Conservation (phyloP, 2,888 invertebrate species). For the Caenorhabditis doughertyi region DNA sequence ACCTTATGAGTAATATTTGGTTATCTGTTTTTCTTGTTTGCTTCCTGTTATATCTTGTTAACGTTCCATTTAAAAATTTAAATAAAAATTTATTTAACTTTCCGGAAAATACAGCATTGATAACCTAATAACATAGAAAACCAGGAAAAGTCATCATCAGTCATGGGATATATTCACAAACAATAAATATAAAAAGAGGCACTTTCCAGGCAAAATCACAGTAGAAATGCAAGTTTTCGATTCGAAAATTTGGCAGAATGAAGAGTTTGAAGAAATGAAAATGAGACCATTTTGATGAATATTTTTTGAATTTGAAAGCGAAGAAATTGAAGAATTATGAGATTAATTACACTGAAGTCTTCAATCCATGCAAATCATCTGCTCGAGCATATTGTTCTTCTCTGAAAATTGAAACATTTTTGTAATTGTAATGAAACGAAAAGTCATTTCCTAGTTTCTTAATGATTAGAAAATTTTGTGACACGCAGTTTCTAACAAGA, state of each 20-base stretch:
- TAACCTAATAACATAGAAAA: constrained; percentile 18
- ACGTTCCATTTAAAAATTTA: background rate
- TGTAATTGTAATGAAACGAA: too few species aligned
- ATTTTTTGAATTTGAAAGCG: constrained; percentile 12
- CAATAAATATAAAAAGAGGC: constrained; percentile 29
- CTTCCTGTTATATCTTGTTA: background rate
- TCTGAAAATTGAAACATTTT: constrained; percentile 37
- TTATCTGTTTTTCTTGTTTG: background rate
- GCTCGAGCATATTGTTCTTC: constrained; percentile 54
- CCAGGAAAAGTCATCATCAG: constrained; percentile 42
- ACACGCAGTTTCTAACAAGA: too few species aligned
- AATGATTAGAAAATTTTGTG: too few species aligned
- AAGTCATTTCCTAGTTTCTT: too few species aligned
- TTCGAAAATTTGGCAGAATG: constrained; percentile 39
- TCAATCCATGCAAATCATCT: constrained; percentile 35
- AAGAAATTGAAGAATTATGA: background rate
- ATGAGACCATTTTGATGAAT: constrained; percentile 52
- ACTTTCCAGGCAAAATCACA: constrained; percentile 49
- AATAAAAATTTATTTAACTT: constrained; percentile 19
- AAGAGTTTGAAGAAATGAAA: constrained; percentile 17
- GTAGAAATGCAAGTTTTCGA: constrained; percentile 40
- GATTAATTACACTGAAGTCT: constrained; percentile 37
- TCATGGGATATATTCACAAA: constrained; percentile 47
- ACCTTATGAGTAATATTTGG: constrained; percentile 36
- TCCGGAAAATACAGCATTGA: background rate